Evolutionary conservation across 2,888 invertebrate species (phyloP).

Genomic region (Macrophya annulata): DNA sequence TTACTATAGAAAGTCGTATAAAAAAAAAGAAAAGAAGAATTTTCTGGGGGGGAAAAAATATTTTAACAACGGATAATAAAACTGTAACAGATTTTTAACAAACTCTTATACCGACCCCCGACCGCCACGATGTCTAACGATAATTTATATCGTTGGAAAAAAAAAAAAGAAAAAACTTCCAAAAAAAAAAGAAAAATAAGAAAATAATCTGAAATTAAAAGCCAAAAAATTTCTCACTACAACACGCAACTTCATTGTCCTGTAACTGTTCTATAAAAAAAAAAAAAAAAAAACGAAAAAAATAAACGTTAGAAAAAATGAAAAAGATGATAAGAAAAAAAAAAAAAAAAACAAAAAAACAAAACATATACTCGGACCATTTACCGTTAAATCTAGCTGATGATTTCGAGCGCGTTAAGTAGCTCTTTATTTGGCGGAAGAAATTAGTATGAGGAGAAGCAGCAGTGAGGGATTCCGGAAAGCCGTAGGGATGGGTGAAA

Average conservation of each 20-base stretch:
- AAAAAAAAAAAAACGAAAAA: neutral
- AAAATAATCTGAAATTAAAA: no score
- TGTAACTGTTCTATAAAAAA: neutral
- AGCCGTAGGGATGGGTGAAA: constrained; percentile 57
- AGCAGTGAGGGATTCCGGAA: constrained; percentile 63
- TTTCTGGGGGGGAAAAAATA: neutral
- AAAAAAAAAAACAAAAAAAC: neutral
- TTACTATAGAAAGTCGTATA: constrained; percentile 17
- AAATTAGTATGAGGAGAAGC: constrained; percentile 60
- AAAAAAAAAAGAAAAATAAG: no score
- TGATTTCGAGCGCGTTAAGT: constrained; percentile 57
- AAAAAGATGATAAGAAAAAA: neutral
- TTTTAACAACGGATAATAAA: constrained; percentile 20
- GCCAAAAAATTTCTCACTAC: no score
- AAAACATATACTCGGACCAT: neutral
- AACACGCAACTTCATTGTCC: neutral
- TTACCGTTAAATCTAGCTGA: constrained; percentile 30
- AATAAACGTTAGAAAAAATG: neutral
- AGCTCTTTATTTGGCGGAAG: constrained; percentile 58
- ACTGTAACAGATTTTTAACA: constrained; percentile 25
- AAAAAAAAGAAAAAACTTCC: neutral
- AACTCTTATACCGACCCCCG: neutral
- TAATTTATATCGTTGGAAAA: neutral
- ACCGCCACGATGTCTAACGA: neutral
- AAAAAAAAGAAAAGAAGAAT: neutral